A percentile compares a stretch with the other conserved stretches of the same genome.
Conservation (phyloP, 1,140 invertebrate genomes). For the Leptoteleia sp. region DNA sequence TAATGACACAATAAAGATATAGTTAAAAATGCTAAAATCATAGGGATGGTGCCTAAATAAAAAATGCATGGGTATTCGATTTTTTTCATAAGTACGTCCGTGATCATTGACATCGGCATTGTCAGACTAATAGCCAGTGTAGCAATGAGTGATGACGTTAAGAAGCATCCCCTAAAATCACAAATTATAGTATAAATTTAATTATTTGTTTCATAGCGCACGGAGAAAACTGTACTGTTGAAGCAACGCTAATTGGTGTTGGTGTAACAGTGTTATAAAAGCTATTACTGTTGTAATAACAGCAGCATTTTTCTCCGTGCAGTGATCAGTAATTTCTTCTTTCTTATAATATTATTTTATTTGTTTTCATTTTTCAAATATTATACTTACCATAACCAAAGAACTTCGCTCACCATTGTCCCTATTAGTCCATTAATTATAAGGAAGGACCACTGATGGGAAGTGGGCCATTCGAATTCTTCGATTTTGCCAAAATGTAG, state of each 20-base stretch:
- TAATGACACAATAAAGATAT: constrained; percentile 89
- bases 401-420: constrained; percentile 91
- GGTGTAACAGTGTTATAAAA: no score
- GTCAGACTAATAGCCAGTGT: constrained; percentile 91
- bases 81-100: constrained; percentile 89
- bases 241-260: no score
- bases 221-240: no score
- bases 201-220: no score
- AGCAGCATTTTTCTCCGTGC: no score
- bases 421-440: constrained; percentile 93
- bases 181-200: no score
- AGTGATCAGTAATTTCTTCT: no score
- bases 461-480: no score
- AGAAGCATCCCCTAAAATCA: constrained; percentile 92
- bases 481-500: no score
- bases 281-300: no score
- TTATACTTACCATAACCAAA: constrained; percentile 91
- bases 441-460: constrained; percentile 89
- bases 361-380: no score
- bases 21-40: constrained; percentile 89
- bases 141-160: constrained; percentile 93
- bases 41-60: constrained; percentile 90
- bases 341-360: no score
- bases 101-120: constrained; percentile 92
- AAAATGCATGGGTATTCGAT: constrained; percentile 88